Evolutionary conservation across 2,888 invertebrate genomes (phyloP), one percentile per base, ranked within the genome.

Genomic region (Caenorhabditis sinica): DNA sequence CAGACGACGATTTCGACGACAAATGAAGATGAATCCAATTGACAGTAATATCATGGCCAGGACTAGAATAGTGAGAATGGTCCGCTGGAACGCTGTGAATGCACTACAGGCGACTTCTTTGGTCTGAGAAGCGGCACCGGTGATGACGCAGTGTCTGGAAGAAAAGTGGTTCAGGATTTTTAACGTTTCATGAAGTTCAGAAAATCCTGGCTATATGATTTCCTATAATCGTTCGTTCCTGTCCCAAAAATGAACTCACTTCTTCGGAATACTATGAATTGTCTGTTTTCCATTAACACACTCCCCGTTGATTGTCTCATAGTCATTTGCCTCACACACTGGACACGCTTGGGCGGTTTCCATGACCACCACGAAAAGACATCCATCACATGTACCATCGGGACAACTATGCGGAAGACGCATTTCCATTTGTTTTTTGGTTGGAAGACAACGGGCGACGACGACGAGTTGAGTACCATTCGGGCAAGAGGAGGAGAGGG

Each of bases 361-460:
- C 49, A 92, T 85, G 33, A 93, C 89, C 23, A 91, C 74, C 61
- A 91, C 90, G 90, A 94, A 95, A 73, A 93, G 93, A 90, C 95
- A 95, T 1, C 95, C 95, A 91, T 95, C 94, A 91, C 95, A 95
- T 0, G 95, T 95, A 9, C 94, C 95, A 79, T 93, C 93, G 1
- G 93, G 93, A 77, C 93, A 93, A 9, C 66, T 60, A 0, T 87
- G 83, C 0, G 92, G 91, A n/a, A 92, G 79, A 23, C 89, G 87
- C 53, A 90, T 83, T 28, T 88, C 83, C 17, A 77, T 43, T 36
- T 77, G 69, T 53, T 88, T 85, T 69, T 87, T 80, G 25, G 83
- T 82, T 28, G 93, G 93, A 86, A 94, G 94, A 92, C 95, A 95
- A 25, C 94, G 91, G 60, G 94, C 91, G 6, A 94, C 94, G 33